Percentiles rank a stretch among this genome's conserved stretches.
These are phyloP conservation scores for Saguinus imperator DNA, from an alignment of 2,113 vertebrate genomes.

Conservation along the genomic window DNA sequence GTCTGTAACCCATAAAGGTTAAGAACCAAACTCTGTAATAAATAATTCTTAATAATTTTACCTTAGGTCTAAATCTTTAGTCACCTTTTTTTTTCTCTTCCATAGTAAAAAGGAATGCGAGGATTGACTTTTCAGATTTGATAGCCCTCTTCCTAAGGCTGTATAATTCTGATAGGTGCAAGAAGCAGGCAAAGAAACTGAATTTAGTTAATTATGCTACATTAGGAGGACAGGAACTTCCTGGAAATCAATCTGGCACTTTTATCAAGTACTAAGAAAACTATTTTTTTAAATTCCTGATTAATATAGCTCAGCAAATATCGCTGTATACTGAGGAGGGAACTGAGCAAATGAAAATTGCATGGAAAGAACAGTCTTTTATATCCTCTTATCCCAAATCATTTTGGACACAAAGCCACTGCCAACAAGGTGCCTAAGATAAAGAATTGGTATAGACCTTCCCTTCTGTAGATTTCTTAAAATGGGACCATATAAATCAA, in stretches of 20 bases:
- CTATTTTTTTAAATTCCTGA: conserved; percentile 38
- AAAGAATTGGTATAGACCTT: conserved; percentile 60
- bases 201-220: conserved; percentile 66
- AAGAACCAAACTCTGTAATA: conserved; percentile 9
- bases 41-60: conserved; percentile 59
- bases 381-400: background rate
- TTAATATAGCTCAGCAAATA: conserved; percentile 64
- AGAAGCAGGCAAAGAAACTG: background rate
- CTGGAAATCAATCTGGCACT: conserved; percentile 57
- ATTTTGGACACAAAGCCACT: conserved; percentile 43
- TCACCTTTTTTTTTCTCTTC: conserved; percentile 29
- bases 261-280: conserved; percentile 65
- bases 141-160: background rate
- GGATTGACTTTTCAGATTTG: background rate
- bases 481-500: conserved; percentile 45
- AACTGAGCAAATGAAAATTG: conserved; percentile 26
- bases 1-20: background rate
- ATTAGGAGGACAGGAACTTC: conserved; percentile 54
- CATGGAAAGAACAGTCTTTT: background rate
- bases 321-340: conserved; percentile 3
- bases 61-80: conserved; percentile 30
- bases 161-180: background rate
- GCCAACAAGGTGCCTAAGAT: conserved; percentile 59
- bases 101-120: conserved; percentile 5
- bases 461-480: conserved; percentile 50